Conservation (phyloP, 2,113 vertebrate species). For the Seriola quinqueradiata region DNA sequence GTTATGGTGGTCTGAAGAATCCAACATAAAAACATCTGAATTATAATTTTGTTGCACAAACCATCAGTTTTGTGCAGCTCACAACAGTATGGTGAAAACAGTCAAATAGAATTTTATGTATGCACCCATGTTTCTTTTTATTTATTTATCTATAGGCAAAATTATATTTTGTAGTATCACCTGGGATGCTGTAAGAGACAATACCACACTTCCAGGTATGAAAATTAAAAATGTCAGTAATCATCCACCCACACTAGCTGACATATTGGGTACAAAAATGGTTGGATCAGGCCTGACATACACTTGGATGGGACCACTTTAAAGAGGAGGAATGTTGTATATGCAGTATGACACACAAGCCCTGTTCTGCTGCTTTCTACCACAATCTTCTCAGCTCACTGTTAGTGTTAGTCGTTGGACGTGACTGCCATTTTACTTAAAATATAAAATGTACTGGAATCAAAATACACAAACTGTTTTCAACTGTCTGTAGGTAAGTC, state of each 20-base stretch:
- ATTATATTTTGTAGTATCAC: not conserved
- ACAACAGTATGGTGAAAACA: not conserved
- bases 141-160: too few relatives aligned
- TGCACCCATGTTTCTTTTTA: not conserved
- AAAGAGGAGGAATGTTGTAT: not conserved
- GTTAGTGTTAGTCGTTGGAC: slow-evolving; percentile 3
- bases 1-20: not conserved
- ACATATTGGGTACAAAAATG: not conserved
- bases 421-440: slow-evolving; percentile 9
- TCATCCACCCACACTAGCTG: not conserved
- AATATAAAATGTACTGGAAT: slow-evolving; percentile 4
- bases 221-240: not conserved
- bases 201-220: not conserved
- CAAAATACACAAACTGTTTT: slow-evolving; percentile 7
- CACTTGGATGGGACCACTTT: not conserved
- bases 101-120: not conserved
- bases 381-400: not conserved
- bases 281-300: not conserved
- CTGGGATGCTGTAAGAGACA: not conserved
- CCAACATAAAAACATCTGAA: not conserved
- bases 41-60: not conserved
- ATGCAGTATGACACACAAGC: not conserved
- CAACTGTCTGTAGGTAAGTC: slow-evolving; percentile 3
- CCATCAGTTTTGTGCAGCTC: slow-evolving; percentile 1
- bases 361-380: not conserved